Conservation (phyloP, 2,888 invertebrate genomes). For the Eumerus sabulonum region DNA sequence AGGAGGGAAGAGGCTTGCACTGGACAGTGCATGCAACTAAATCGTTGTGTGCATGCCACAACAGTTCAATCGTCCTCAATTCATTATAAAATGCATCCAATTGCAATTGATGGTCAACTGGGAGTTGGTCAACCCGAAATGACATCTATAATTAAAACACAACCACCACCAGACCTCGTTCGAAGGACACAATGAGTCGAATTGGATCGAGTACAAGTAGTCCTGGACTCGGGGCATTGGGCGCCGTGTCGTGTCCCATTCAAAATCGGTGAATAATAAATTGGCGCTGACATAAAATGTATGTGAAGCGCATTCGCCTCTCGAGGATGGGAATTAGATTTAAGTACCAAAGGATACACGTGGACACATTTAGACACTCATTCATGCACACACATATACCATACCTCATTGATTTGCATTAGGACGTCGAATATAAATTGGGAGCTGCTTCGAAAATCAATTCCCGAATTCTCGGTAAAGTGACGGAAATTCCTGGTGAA, state of each 20-base stretch:
- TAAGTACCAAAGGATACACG: too few species aligned
- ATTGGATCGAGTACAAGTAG: too few species aligned
- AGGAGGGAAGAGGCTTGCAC: not conserved
- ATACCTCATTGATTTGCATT: conserved; percentile 83
- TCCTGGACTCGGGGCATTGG: too few species aligned
- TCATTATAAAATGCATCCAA: conserved; percentile 60
- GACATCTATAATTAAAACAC: conserved; percentile 66
- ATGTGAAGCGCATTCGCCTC: conserved; percentile 54
- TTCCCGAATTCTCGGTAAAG: conserved; percentile 81
- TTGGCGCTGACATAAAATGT: conserved; percentile 54
- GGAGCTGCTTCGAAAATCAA: conserved; percentile 95
- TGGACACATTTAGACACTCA: too few species aligned
- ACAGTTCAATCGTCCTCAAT: conserved; percentile 46
- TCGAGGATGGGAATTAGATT: conserved; percentile 52
- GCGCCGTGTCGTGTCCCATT: too few species aligned
- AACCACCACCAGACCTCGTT: conserved; percentile 20
- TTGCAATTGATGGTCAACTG: conserved; percentile 63
- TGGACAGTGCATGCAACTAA: not conserved
- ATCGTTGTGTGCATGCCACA: conserved; percentile 7
- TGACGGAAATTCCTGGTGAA: conserved; percentile 76
- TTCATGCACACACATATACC: too few species aligned
- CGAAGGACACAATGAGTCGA: conserved; percentile 7
- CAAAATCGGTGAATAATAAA: conserved; percentile 50
- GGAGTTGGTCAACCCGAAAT: conserved; percentile 60
- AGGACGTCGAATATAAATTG: conserved; percentile 95